phyloP scores from a whole-genome alignment of 1,140 invertebrate genomes.

The Lasioglossum baleicum region DNA sequence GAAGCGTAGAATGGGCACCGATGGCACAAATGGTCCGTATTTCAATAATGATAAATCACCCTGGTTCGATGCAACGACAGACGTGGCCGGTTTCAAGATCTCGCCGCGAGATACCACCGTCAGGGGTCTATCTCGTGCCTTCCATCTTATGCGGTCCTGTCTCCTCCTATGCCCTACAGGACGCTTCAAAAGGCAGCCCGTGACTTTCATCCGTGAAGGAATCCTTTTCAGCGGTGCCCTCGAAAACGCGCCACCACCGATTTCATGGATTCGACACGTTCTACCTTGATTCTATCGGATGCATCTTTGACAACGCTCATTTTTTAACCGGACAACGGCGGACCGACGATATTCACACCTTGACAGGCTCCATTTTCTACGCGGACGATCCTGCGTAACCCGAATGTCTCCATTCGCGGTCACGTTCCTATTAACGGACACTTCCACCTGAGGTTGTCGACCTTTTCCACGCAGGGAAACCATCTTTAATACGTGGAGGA shows the following conservation, averaged over 20 bases:
- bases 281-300: not conserved
- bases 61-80: constrained; percentile 68
- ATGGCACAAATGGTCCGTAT: constrained; percentile 71
- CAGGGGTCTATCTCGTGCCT: constrained; percentile 69
- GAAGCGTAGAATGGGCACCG: constrained; percentile 50
- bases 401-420: too few relatives aligned
- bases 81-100: constrained; percentile 67
- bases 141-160: constrained; percentile 61
- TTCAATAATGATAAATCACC: constrained; percentile 77
- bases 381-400: too few relatives aligned
- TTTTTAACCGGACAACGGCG: too few relatives aligned
- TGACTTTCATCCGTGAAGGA: constrained; percentile 23
- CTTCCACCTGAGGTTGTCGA: too few relatives aligned
- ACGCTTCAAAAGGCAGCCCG: constrained; percentile 34
- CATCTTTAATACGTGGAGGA: too few relatives aligned
- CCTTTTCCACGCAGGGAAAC: too few relatives aligned
- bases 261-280: not conserved
- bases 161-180: constrained; percentile 38
- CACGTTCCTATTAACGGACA: too few relatives aligned
- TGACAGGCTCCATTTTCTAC: too few relatives aligned
- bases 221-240: constrained; percentile 11
- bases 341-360: too few relatives aligned
- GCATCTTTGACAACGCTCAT: not conserved
- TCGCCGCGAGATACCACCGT: constrained; percentile 70
- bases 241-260: not conserved